Evolutionary conservation across 2,113 vertebrate genomes (phyloP), one percentile per base, ranked within the genome.

Genomic region (Hippocampus comes): DNA sequence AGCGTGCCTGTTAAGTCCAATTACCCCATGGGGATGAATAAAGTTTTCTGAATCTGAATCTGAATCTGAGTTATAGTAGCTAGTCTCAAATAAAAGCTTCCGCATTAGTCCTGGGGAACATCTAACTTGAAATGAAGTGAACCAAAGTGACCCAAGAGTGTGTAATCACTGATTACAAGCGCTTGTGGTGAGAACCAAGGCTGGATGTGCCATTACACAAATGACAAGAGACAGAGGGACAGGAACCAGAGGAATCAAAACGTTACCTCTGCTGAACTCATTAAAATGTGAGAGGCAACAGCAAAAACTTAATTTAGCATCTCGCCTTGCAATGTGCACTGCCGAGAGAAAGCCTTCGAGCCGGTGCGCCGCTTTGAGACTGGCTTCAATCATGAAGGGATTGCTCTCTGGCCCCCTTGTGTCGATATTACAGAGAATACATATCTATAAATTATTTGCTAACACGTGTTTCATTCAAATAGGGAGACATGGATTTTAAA

Each of bases 151-250:
- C 85, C 83, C 68, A 63, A 78, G 79, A 73, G 68, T 71, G 70
- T 70, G 82, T 81, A 85, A 87, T 84, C 79, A 82, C 59, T 81
- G 89, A 86, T 87, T 88, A 83, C 75, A 78, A 82, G 74, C 74
- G 71, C 73, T 73, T 71, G 63, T 74, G 51, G 41, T 70, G 65
- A 68, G 23, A 79, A 77, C 55, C 46, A 21, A 59, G 71, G 42
- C 78, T 70, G 75, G 80, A 78, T 70, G 67, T 55, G 63, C 56
- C 57, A 66, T 75, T 75, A 77, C 48, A 57, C 60, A 80, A 81
- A 86, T 8, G 63, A 82, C 79, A 73, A 78, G 64, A 85, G 72
- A 78, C 65, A 72, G 61, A 48, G 71, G 61, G 61, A 67, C 56
- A 77, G n/a, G 70, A 73, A 77, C 68, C 23, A 23, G 56, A 55